Percentiles rank a stretch among this genome's conserved stretches.
phyloP scores from a whole-genome alignment of 2,113 vertebrate genomes.

The Oophaga pumilio region DNA sequence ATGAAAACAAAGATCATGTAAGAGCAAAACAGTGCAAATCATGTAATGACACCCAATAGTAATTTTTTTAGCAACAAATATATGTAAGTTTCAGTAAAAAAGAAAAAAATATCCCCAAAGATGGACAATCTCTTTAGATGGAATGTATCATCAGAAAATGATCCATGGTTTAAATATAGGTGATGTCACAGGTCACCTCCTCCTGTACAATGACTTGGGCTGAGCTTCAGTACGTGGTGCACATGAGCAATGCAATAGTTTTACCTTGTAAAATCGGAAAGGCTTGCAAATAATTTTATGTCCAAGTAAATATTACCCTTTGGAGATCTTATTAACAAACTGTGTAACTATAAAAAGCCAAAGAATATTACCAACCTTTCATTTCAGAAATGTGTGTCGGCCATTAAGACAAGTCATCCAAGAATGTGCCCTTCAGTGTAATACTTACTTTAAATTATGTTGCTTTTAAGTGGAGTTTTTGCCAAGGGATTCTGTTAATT shows the following conservation, averaged over 20 bases:
- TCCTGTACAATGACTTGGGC: no score
- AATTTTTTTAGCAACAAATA: no score
- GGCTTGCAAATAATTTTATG: constrained; percentile 67
- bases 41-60: no score
- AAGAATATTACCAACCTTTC: constrained; percentile 61
- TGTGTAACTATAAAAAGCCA: constrained; percentile 63
- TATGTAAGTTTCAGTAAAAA: no score
- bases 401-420: constrained; percentile 64
- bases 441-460: constrained; percentile 61
- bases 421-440: constrained; percentile 63
- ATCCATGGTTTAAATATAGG: no score
- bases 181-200: no score
- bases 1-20: no score
- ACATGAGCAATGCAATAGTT: neutral
- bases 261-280: constrained; percentile 5
- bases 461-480: constrained; percentile 57
- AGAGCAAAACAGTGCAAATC: no score
- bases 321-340: constrained; percentile 62
- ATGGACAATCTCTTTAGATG: no score
- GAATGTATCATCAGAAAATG: no score
- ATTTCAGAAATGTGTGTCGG: constrained; percentile 58
- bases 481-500: constrained; percentile 60
- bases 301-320: constrained; percentile 58
- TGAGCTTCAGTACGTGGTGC: no score
- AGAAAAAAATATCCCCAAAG: no score